phyloP scores from a whole-genome alignment of 2,113 vertebrate species.

The Brachypodius melanocephalos region DNA sequence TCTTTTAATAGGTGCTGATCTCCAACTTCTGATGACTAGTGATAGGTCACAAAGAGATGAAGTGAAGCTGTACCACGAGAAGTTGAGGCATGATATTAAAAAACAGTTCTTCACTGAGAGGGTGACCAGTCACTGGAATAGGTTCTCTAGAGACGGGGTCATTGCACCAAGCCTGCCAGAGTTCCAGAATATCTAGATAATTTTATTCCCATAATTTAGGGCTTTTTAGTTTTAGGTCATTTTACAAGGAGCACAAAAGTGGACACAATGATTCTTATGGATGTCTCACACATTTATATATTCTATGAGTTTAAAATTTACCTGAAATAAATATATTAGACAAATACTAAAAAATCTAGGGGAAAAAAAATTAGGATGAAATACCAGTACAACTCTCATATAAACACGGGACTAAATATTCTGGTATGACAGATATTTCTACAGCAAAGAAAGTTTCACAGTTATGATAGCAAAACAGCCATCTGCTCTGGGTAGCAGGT shows the following conservation, averaged over 20 bases:
- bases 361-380: background rate
- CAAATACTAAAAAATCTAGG: background rate
- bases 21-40: background rate
- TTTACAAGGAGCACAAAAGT: background rate
- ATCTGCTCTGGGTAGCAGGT: background rate
- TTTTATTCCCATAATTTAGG: background rate
- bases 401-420: background rate
- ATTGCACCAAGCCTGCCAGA: background rate
- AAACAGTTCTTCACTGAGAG: background rate
- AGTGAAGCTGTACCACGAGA: accelerated
- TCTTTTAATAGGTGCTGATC: background rate
- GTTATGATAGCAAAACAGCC: background rate
- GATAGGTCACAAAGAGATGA: background rate
- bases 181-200: background rate
- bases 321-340: background rate
- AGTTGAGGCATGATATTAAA: background rate
- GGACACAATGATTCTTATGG: accelerated
- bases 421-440: background rate
- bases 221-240: background rate
- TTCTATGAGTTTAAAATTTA: background rate
- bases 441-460: background rate
- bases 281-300: background rate
- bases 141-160: background rate
- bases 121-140: accelerated
- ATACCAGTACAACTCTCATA: background rate